Evolutionary conservation across 2,888 invertebrate species (phyloP).

Genomic region (Villa cingulata): DNA sequence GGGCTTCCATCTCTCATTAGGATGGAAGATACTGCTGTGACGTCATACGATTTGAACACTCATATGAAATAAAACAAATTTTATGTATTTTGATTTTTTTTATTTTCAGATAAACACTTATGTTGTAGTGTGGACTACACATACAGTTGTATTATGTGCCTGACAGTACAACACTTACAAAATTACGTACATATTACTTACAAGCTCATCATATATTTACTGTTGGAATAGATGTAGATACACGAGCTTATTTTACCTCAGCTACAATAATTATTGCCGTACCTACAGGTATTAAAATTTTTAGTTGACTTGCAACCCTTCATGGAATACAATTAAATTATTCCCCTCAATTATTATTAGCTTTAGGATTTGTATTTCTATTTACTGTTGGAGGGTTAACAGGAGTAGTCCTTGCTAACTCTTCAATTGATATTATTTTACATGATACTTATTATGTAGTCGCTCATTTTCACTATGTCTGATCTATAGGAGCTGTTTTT

Average conservation of each 20-base stretch:
- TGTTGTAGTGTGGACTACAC: no score
- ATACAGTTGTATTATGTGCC: no score
- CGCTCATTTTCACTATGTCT: conserved; percentile 68
- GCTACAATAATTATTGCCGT: conserved; percentile 79
- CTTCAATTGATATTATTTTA: conserved; percentile 60
- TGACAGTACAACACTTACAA: no score
- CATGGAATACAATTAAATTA: conserved; percentile 49
- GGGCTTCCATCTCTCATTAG: no score
- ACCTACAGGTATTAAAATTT: conserved; percentile 74
- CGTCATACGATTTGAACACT: no score
- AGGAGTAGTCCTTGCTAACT: conserved; percentile 51
- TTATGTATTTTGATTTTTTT: no score
- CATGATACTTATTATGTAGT: conserved; percentile 80
- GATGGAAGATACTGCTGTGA: no score
- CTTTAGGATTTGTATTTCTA: conserved; percentile 62
- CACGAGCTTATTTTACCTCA: conserved; percentile 70
- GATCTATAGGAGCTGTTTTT: conserved; percentile 68
- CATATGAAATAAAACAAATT: no score
- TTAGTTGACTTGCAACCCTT: conserved; percentile 60
- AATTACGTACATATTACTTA: no score
- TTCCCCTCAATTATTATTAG: conserved; percentile 48
- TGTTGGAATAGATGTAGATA: conserved; percentile 70
- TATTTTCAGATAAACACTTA: no score
- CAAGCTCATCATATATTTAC: conserved; percentile 81
- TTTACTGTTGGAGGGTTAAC: conserved; percentile 65